Evolutionary conservation across 2,888 invertebrate genomes (phyloP), one percentile per base, ranked within the genome.

Genomic region (Gymnoscelis rufifasciata): DNA sequence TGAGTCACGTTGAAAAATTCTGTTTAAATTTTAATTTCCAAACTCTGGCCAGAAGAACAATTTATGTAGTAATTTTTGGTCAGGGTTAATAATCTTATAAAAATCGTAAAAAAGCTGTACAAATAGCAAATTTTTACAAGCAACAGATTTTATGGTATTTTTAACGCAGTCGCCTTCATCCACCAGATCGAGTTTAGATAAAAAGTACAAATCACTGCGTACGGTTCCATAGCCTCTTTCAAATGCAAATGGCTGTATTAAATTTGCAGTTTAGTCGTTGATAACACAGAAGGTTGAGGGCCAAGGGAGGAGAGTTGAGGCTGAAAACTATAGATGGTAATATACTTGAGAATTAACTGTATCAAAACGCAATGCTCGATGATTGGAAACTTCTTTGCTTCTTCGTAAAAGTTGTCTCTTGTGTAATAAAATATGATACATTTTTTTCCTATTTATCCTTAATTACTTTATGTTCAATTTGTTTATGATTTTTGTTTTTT

Each of bases 171-270:
- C 56, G 59, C 64, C 54, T 64, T 74, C 71, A 79, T 80, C 78
- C 79, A 73, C 80, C 73, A 84, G 86, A 88, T 86, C 71, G 69
- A 74, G 71, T 71, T 70, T 42, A 81, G 83, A 86, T 86, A 86
- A 77, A 69, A 64, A 52, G 71, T 72, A 86, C 86, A 86, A 88
- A 88, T 88, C 84, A 83, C 80, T 68, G 68, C 67, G 64, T 66
- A 76, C 71, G 76, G 79, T 72, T 73, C 72, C 78, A 76, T 72
- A 69, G 74, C 79, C 74, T 72, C 81, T 87, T 86, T 86, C 75
- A 78, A 70, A 88, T 86, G 87, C 84, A 86, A 87, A 88, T 87
- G 66, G 76, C 73, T 79, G 81, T 83, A 83, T 87, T 83, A 83
- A 83, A 84, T 87, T 84, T 83, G 83, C 83, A 83, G 82, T 87